Conservation (phyloP, 2,113 vertebrate species). For the Lucifuga dentata region DNA sequence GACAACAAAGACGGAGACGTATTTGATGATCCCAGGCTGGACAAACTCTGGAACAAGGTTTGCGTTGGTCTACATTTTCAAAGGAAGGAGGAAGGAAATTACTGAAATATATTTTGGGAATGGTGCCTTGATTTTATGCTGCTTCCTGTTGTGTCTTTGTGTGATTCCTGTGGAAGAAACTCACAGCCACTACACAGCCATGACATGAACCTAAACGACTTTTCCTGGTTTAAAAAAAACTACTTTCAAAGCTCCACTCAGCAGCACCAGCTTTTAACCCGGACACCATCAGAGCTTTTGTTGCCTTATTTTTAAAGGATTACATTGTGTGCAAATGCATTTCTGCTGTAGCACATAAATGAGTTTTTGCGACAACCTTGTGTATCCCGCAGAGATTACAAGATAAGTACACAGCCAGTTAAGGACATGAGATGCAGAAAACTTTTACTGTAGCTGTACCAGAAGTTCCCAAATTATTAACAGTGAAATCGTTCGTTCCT, state of each 20-base stretch:
- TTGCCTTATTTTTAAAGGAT: no score
- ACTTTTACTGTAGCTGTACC: not conserved
- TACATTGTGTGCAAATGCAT: no score
- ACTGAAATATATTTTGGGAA: not conserved
- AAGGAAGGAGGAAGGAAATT: not conserved
- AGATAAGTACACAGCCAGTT: not conserved
- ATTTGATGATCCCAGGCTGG: conserved; percentile 92
- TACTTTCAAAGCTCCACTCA: no score
- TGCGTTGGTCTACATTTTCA: not conserved
- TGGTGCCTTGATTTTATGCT: not conserved
- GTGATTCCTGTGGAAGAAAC: not conserved
- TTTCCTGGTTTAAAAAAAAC: no score
- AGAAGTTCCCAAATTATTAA: not conserved
- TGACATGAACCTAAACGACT: not conserved
- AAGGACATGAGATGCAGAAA: not conserved
- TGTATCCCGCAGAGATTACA: no score
- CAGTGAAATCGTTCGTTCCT: no score
- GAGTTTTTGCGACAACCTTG: no score
- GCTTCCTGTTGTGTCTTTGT: not conserved
- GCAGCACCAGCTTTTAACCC: no score
- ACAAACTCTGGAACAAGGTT: conserved; percentile 98
- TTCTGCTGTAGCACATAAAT: no score
- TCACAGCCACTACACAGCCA: not conserved
- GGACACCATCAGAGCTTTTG: no score
- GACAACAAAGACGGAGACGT: conserved; percentile 81